Conservation (phyloP, 2,113 vertebrate genomes). For the Upupa epops region DNA sequence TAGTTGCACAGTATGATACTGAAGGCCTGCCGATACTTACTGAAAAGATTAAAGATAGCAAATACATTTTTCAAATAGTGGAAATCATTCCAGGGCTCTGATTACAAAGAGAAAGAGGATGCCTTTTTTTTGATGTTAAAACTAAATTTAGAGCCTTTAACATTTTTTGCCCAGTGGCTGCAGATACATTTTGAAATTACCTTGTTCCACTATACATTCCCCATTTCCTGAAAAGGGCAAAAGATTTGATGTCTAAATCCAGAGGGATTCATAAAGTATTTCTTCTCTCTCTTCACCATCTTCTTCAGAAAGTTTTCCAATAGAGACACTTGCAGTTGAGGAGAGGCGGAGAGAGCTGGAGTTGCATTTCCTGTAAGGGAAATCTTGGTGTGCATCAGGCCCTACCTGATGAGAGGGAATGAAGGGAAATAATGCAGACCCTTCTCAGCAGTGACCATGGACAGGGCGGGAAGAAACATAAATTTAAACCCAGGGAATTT, state of each 20-base stretch:
- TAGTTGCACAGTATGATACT: not conserved
- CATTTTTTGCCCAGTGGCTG: not conserved
- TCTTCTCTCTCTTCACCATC: too few relatives aligned
- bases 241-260: not conserved
- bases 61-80: not conserved
- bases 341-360: not conserved
- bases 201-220: not conserved
- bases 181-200: not conserved
- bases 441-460: not conserved
- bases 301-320: not conserved
- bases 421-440: not conserved
- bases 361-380: not conserved
- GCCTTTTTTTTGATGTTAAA: not conserved
- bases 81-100: not conserved
- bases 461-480: not conserved
- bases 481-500: not conserved
- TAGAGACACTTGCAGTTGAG: not conserved
- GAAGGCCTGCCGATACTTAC: not conserved
- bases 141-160: not conserved
- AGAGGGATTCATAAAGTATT: not conserved
- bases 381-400: not conserved
- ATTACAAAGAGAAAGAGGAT: not conserved
- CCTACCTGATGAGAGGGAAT: not conserved
- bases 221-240: not conserved
- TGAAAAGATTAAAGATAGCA: not conserved